Evolutionary conservation across 2,797 vertebrate species (phyloP), one percentile per base, ranked within the genome.

Genomic region (Chelonia mydas): DNA sequence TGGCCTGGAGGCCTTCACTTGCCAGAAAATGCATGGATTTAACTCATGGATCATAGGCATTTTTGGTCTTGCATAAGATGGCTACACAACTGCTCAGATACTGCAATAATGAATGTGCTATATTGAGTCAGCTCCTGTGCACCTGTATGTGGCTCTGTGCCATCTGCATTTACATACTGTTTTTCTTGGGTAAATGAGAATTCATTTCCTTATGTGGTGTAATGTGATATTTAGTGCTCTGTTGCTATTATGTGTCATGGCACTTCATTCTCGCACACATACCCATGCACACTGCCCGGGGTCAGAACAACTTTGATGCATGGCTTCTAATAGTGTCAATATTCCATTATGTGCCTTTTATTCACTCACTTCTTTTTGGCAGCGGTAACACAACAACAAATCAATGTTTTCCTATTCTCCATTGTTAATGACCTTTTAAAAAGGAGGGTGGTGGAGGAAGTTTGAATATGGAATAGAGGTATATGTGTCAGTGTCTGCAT

Each of bases 11-110:
- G 12, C 72, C 23, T 74, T 74, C 72, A 74, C 16, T 27, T 45
- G 41, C 41, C 41, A 45, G 72, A 74, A 74, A 74, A 41, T 45
- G 12, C 11, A 45, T 45, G 74, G 72, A 23, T 74, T 11, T 74
- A 74, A 74, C 41, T 12, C 41, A 13, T 45, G 12, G 21, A 41
- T 25, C 10, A 41, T 41, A 90, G 41, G 82, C 89, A 74, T 57
- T 84, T 51, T 79, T 94, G 92, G 91, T 91, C 74, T 50, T 37
- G 65, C 86, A 81, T 86, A 87, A 97, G 93, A 94, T 83, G 79
- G 90, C 91, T 95, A 45, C 21, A 74, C 21, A 27, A 12, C 19
- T 45, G 72, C 25, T 74, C 41, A 45, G 41, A 74, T 45, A 27
- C 6, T 27, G 41, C 72, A 74, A 15, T 74, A 72, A 27, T 74